Evolutionary conservation across 1,140 invertebrate species (phyloP).

Genomic region (Cherax destructor): DNA sequence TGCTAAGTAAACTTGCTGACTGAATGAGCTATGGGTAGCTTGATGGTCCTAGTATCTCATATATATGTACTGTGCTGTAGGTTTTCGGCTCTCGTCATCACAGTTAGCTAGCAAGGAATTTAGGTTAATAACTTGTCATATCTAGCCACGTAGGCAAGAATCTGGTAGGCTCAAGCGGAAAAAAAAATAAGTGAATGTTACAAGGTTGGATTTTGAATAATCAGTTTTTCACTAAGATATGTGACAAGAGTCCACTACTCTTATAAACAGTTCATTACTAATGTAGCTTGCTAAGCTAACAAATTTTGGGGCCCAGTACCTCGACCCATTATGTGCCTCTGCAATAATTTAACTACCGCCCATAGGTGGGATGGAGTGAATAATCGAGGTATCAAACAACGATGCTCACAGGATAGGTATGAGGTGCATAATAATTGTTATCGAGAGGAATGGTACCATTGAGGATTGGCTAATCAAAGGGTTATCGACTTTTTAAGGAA

Average conservation of each 20-base stretch:
- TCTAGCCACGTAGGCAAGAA: constrained; percentile 24
- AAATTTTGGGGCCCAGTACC: too few relatives aligned
- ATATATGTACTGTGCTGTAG: constrained; percentile 15
- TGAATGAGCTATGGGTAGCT: neutral
- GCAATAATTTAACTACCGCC: too few relatives aligned
- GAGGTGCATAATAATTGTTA: too few relatives aligned
- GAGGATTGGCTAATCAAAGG: constrained; percentile 18
- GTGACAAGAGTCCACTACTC: too few relatives aligned
- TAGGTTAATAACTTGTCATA: neutral
- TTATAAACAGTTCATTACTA: too few relatives aligned
- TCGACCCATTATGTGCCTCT: too few relatives aligned
- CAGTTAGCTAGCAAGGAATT: constrained; percentile 25
- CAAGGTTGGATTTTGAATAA: constrained; percentile 5
- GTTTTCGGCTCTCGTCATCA: constrained; percentile 20
- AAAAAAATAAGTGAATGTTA: neutral
- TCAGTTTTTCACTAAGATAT: constrained; percentile 3
- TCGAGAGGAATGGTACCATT: too few relatives aligned
- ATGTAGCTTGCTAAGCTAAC: too few relatives aligned
- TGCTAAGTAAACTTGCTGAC: neutral
- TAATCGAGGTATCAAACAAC: too few relatives aligned
- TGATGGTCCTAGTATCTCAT: constrained; percentile 11
- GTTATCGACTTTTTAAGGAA: neutral
- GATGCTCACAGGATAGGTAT: too few relatives aligned
- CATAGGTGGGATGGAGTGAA: too few relatives aligned
- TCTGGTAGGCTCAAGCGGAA: neutral